Evolutionary conservation across 2,888 invertebrate genomes (phyloP), one percentile per base, ranked within the genome.

Genomic region (Patella pellucida): DNA sequence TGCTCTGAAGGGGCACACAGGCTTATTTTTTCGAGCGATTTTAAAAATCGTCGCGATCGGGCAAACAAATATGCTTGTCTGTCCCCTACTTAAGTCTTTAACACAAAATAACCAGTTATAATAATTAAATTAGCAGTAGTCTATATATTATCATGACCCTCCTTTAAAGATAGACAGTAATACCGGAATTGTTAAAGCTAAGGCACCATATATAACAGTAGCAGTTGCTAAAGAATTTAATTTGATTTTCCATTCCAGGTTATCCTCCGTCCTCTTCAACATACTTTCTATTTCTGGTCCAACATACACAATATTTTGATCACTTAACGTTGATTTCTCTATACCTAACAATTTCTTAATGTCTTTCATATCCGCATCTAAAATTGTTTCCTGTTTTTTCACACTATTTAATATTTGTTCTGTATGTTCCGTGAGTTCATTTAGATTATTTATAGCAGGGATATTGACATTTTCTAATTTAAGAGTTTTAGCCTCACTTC

Each of bases 231-330:
- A 72, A 11, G 89, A 84, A 78, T 88, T 89, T 41, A 86, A 76
- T 77, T 89, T 90, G 72, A 90, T 86, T 76, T 88, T 89, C 83
- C 85, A 84, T 74, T 90, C 89, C 31, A 91, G 68, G 72, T 87
- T 87, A 52, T 84, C 79, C 79, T 90, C 88, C 1, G 89, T 87
- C 23, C 85, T 81, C 41, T 84, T 82, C n/a, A 91, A 75, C 75
- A 90, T 76, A 14, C 80, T 76, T 72, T 88, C 83, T 69, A 91
- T 70, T 73, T 90, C 88, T 5, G 86, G 86, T 12, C 87, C 89
- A 51, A 89, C 85, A 83, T 90, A 89, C 11, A 90, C 86, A 50
- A 88, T 84, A 73, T 77, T 81, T 1, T 78, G 79, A 23, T 78
- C 77, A 67, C 76, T 76, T 74, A 76, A n/a, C 72, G 70, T 54